Base-by-base conservation (phyloP, 2,113 vertebrate genomes). In the Craseonycteris thonglongyai region DNA sequence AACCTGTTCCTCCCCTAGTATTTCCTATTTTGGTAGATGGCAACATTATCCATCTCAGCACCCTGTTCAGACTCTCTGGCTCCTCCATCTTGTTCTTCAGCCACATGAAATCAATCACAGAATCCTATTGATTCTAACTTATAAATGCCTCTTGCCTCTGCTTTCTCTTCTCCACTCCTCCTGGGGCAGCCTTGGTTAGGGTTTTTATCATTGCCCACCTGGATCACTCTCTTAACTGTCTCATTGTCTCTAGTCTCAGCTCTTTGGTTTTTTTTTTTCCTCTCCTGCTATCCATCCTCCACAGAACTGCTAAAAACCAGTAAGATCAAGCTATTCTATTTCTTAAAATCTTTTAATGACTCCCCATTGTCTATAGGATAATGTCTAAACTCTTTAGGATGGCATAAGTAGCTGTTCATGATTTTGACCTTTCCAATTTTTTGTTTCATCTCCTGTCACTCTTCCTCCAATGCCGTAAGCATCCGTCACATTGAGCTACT, bases 1-100 rank as follows among this genome's bases (percentile, higher is more conserved):
- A 61, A 71, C 69, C 65, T 91, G 71, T 79, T 74, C 45, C 83
- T 84, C 75, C 33, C 63, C 22, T 82, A 51, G 5, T 83, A 49
- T 84, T 93, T 93, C 93, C 83, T 91, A 47, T 90, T 87, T 95
- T 71, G 66, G 92, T 90, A 72, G 92, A 96, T 92, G 92, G 95
- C 90, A 80, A n/a, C 56, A 21, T 78, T 71, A 90, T 93, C 92
- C 90, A 51, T 90, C 66, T 95, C 76, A 47, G 93, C 49, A 72
- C 80, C 54, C 33, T 83, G 28, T 84, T 83, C 87, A 92, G 96
- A 95, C 97, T 84, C 87, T 87, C 28, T 92, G 93, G 65, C 84
- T 96, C 87, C 80, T 84, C 66, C 59, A 69, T 92, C 54, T 92
- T 97, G 72, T 65, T 80, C 65, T 90, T 95, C 79, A 88, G 12